Evolutionary conservation across 2,113 vertebrate genomes (phyloP).

Genomic region (Nyctibius bracteatus): DNA sequence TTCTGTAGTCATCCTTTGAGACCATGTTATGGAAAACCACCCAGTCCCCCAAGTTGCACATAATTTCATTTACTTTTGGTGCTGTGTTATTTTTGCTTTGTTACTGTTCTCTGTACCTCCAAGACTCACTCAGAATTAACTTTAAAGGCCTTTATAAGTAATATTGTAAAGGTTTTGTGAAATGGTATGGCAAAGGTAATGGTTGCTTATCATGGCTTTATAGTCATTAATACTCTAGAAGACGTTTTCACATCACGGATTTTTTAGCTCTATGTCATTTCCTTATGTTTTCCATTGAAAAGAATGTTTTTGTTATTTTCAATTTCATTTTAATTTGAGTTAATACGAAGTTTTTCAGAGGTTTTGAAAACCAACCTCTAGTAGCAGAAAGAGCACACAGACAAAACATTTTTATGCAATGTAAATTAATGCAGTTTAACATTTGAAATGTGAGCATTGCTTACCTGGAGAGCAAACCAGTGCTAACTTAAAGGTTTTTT

Average conservation of each 20-base stretch:
- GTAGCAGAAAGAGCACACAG: not conserved
- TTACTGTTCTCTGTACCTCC: not conserved
- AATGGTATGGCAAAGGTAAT: not conserved
- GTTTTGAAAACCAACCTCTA: not conserved
- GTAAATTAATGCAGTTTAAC: not conserved
- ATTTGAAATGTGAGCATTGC: not conserved
- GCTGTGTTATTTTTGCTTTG: not conserved
- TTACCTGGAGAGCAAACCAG: not conserved
- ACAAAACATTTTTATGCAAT: not conserved
- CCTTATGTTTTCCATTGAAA: not conserved
- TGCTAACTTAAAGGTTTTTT: not conserved
- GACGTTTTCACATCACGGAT: not conserved
- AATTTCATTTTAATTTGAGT: not conserved
- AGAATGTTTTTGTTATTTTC: not conserved
- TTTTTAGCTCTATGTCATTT: not conserved
- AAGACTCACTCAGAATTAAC: not conserved
- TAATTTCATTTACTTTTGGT: not conserved
- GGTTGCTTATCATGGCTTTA: not conserved
- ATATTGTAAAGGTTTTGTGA: not conserved
- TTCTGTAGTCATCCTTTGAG: not conserved
- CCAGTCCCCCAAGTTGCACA: not conserved
- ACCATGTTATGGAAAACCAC: not conserved
- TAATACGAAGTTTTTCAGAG: not conserved
- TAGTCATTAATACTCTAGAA: not conserved
- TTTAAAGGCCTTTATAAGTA: not conserved